phyloP scores from a whole-genome alignment of 2,888 invertebrate genomes.

The Smittia aterrima region DNA sequence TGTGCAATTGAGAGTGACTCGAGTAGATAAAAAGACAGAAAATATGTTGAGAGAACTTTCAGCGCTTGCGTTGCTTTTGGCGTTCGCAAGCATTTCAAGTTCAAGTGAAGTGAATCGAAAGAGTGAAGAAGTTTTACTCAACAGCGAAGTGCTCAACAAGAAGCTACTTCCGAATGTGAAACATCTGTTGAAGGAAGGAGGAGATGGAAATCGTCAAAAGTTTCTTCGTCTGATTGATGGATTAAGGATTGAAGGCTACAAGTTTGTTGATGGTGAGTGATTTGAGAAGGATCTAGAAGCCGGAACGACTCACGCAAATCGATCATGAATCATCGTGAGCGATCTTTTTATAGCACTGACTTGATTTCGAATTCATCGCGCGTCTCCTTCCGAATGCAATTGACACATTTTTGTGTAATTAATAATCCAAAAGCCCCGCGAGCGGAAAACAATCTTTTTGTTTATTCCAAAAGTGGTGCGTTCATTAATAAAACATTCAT shows the following conservation, averaged over 20 bases:
- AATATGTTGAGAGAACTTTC: not conserved
- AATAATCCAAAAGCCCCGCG: too few relatives aligned
- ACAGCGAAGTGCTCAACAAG: not conserved
- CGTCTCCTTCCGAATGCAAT: too few relatives aligned
- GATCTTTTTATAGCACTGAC: too few relatives aligned
- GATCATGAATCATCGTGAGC: too few relatives aligned
- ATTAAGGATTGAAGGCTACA: not conserved
- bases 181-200: conserved; percentile 1
- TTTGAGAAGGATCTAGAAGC: not conserved
- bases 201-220: conserved; percentile 1
- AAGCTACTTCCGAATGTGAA: not conserved
- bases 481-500: too few relatives aligned
- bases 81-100: not conserved
- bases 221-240: not conserved
- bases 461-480: too few relatives aligned
- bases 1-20: not conserved
- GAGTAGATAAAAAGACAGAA: not conserved
- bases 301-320: too few relatives aligned
- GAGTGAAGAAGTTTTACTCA: not conserved
- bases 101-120: conserved; percentile 7
- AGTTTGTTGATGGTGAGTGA: conserved; percentile 2
- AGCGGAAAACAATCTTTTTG: too few relatives aligned
- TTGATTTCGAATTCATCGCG: too few relatives aligned
- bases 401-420: too few relatives aligned
- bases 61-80: not conserved